These are phyloP conservation scores for Drosophila pruinosa DNA, from an alignment of 1,140 invertebrate species.

Conservation along the genomic window DNA sequence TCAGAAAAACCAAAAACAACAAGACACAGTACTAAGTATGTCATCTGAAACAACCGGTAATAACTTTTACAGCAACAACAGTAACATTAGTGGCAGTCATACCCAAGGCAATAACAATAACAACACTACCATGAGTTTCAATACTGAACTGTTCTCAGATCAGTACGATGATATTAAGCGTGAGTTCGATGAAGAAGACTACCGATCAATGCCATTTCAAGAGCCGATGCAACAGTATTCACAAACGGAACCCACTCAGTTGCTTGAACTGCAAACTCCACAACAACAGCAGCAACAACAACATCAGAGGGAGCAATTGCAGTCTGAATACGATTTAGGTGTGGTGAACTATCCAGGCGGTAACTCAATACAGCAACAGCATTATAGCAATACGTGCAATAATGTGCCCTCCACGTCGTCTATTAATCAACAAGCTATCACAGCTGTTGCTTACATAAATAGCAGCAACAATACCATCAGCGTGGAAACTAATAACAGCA, in stretches of 20 bases:
- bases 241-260: constrained; percentile 53
- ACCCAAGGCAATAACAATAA: constrained; percentile 33
- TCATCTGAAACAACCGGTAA: constrained; percentile 17
- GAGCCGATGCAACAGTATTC: constrained; percentile 71
- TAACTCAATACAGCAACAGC: constrained; percentile 7
- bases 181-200: constrained; percentile 69
- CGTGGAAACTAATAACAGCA: constrained; percentile 59
- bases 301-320: constrained; percentile 47
- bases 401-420: constrained; percentile 22
- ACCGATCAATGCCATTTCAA: constrained; percentile 62
- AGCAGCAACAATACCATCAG: constrained; percentile 68
- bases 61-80: constrained; percentile 12
- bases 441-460: constrained; percentile 66
- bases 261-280: constrained; percentile 64
- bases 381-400: constrained; percentile 13
- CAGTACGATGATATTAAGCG: constrained; percentile 73
- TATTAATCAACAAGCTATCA: constrained; percentile 59
- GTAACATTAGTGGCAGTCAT: constrained; percentile 32
- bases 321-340: constrained; percentile 23
- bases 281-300: constrained; percentile 65
- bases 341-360: constrained; percentile 13
- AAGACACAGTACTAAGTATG: constrained; percentile 14
- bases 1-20: not conserved
- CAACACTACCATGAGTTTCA: constrained; percentile 55
- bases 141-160: constrained; percentile 72